A percentile compares a stretch with the other conserved stretches of the same genome.
phyloP scores from a whole-genome alignment of 1,140 invertebrate genomes.

The Apis cerana region DNA sequence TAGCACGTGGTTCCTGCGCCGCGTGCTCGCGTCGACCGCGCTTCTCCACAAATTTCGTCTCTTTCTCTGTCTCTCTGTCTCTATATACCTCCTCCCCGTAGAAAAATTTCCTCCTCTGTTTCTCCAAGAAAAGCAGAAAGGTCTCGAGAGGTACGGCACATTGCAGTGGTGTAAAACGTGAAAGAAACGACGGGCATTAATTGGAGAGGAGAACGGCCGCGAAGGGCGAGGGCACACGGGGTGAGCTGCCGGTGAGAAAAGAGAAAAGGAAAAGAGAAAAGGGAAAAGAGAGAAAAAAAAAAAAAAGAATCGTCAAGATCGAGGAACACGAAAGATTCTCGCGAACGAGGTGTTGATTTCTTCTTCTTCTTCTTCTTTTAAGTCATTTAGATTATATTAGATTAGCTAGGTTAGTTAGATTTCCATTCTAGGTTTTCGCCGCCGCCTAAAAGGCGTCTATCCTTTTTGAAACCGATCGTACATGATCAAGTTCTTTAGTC shows the following conservation, averaged over 20 bases:
- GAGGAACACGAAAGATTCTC: conserved; percentile 17
- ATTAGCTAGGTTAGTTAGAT: too few relatives aligned
- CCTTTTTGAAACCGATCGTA: too few relatives aligned
- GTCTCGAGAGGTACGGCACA: conserved; percentile 54
- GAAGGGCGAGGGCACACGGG: conserved; percentile 24
- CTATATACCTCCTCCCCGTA: neutral
- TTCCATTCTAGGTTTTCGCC: conserved; percentile 4
- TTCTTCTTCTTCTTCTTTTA: too few relatives aligned
- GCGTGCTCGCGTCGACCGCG: conserved; percentile 14
- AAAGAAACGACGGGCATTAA: conserved; percentile 47
- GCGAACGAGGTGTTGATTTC: neutral
- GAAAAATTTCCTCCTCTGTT: neutral
- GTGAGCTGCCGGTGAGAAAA: neutral
- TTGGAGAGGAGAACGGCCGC: conserved; percentile 31
- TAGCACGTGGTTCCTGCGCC: conserved; percentile 36
- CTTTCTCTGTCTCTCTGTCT: neutral
- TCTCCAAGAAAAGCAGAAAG: conserved; percentile 18
- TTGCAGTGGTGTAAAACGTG: conserved; percentile 21
- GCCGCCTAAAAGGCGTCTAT: neutral
- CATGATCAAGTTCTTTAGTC: too few relatives aligned
- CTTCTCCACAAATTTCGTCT: neutral
- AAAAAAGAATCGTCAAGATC: neutral
- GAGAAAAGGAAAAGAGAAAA: too few relatives aligned
- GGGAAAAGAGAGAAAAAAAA: too few relatives aligned
- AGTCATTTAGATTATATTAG: too few relatives aligned